A percentile compares a stretch with the other conserved stretches of the same genome.
phyloP scores from a whole-genome alignment of 2,888 invertebrate species.

The Acanthoscelides obtectus region DNA sequence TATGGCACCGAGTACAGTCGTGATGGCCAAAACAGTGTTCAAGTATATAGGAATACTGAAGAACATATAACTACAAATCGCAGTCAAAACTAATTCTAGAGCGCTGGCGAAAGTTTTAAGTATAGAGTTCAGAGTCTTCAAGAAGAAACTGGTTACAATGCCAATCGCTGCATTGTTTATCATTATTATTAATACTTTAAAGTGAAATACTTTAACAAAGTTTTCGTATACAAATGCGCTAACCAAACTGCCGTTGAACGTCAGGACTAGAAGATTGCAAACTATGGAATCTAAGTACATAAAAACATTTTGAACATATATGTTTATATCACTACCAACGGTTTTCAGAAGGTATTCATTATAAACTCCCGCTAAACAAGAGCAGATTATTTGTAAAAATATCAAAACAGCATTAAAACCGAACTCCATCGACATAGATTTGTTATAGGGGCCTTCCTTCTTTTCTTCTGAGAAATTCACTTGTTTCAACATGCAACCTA shows the following conservation, averaged over 20 bases:
- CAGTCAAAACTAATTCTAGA: constrained; percentile 85
- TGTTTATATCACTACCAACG: constrained; percentile 76
- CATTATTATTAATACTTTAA: constrained; percentile 74
- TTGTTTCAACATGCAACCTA: constrained; percentile 90
- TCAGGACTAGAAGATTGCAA: constrained; percentile 76
- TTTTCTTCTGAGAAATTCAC: constrained; percentile 50
- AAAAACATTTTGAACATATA: constrained; percentile 90
- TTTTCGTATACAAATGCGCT: constrained; percentile 57
- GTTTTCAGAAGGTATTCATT: constrained; percentile 91
- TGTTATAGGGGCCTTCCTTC: constrained; percentile 28
- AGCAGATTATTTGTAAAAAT: constrained; percentile 79
- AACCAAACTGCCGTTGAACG: constrained; percentile 60
- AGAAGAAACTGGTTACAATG: constrained; percentile 89
- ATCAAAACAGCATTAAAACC: constrained; percentile 63
- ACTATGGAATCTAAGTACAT: constrained; percentile 93
- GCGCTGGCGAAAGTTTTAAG: constrained; percentile 95
- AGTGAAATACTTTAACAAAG: constrained; percentile 56
- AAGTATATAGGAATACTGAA: constrained; percentile 81
- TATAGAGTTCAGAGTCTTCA: constrained; percentile 90
- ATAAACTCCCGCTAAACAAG: constrained; percentile 92
- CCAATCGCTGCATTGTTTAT: constrained; percentile 88
- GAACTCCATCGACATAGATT: constrained; percentile 44
- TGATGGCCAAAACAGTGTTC: constrained; percentile 77
- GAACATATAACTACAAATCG: constrained; percentile 78
- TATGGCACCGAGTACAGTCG: constrained; percentile 77